These are phyloP conservation scores for Bombyx mori DNA, from an alignment of 1,140 invertebrate species.

Conservation along the genomic window ASM3026992v2 NC_085123.1:13572001-13572500, in stretches of 20 bases:
- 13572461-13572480: too few relatives aligned
- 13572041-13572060: slow-evolving; percentile 44
- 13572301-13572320: too few relatives aligned
- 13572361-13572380: too few relatives aligned
- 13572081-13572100: slow-evolving; percentile 19
- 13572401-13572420: too few relatives aligned
- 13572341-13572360: too few relatives aligned
- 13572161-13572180: slow-evolving; percentile 45
- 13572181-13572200: slow-evolving; percentile 35
- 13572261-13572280: too few relatives aligned
- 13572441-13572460: too few relatives aligned
- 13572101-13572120: slow-evolving; percentile 11
- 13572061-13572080: slow-evolving; percentile 45
- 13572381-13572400: too few relatives aligned
- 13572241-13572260: background rate
- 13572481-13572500: too few relatives aligned
- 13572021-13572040: slow-evolving; percentile 66
- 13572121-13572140: slow-evolving; percentile 8
- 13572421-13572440: too few relatives aligned
- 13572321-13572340: too few relatives aligned
- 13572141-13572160: slow-evolving; percentile 17
- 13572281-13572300: too few relatives aligned
- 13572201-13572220: background rate
- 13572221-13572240: background rate
- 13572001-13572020: slow-evolving; percentile 61